Evolutionary conservation across 1,140 invertebrate genomes (phyloP), one percentile per base, ranked within the genome.

Genomic region (Diabrotica undecimpunctata): DNA sequence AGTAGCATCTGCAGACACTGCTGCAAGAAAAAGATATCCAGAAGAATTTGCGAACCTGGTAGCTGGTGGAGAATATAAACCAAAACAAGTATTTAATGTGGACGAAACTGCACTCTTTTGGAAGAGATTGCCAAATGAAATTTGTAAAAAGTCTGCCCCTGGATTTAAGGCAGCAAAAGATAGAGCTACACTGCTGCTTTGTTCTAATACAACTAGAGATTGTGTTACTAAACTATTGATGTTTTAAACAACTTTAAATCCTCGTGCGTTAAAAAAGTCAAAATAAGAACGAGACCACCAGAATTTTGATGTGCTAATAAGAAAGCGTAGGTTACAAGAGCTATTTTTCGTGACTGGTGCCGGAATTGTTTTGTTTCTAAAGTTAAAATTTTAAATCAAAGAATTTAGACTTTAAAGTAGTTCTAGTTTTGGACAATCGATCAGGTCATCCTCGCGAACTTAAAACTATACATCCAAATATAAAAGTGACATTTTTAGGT

Each of bases 21-120:
- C n/a, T n/a, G n/a, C n/a, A n/a, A n/a, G n/a, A n/a, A n/a, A n/a
- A n/a, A n/a, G n/a, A n/a, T n/a, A n/a, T 72, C 61, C 55, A 54
- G 55, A 62, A 62, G 52, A 64, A 54, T 62, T 62, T 62, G 6
- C 13, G 39, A 64, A 58, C 13, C 14, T 64, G 6, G 4, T 64
- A 37, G 57, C 64, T 60, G 57, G 61, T 60, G 63, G 63, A 50
- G 63, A 41, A 61, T 80, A 77, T 62, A 60, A 62, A 65, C 57
- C 63, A 51, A 57, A 64, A 38, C 71, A 75, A 66, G 66, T 80
- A 41, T 80, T 78, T 61, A 80, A 81, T 63, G 76, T 75, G 3
- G 79, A 81, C 64, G 78, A 80, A 73, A 79, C 74, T 61, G 75
- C 72, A 46, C 39, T 46, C 7, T 68, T 58, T 63, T 64, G 63